A percentile compares a stretch with the other conserved stretches of the same genome.
These are phyloP conservation scores for Thamnophis sirtalis DNA, from an alignment of 2,113 vertebrate species.

Conservation along the genomic window DNA sequence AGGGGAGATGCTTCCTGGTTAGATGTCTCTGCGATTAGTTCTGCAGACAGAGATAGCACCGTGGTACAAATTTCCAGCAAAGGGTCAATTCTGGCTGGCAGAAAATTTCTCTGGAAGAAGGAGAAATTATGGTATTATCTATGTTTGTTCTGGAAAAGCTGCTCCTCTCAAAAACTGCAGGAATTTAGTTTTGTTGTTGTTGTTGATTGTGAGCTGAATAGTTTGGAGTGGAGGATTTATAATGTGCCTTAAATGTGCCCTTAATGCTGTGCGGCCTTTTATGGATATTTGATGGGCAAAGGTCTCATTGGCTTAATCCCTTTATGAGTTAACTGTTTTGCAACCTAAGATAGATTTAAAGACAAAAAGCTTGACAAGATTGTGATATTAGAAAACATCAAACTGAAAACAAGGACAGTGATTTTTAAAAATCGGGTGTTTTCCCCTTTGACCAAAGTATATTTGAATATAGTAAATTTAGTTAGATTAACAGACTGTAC, in stretches of 20 bases:
- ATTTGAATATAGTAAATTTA: background rate
- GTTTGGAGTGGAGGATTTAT: background rate
- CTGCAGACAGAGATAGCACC: background rate
- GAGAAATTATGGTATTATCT: background rate
- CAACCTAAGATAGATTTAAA: background rate
- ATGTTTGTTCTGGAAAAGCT: background rate
- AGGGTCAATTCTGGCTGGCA: background rate
- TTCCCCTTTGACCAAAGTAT: background rate
- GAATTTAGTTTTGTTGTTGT: background rate
- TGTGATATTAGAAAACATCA: background rate
- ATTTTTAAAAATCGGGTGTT: background rate
- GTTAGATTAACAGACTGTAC: background rate
- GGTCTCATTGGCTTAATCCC: background rate
- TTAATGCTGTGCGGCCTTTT: background rate
- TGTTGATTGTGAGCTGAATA: background rate
- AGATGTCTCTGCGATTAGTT: background rate
- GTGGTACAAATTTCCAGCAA: background rate
- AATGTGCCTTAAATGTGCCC: background rate
- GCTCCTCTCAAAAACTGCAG: background rate
- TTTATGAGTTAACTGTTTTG: background rate
- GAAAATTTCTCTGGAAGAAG: background rate
- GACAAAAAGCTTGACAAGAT: background rate
- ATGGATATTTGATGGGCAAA: background rate
- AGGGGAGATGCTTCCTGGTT: background rate
- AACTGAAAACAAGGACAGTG: background rate